Conservation (phyloP, 2,888 invertebrate species). For the Drosophila nigricruria region DNA sequence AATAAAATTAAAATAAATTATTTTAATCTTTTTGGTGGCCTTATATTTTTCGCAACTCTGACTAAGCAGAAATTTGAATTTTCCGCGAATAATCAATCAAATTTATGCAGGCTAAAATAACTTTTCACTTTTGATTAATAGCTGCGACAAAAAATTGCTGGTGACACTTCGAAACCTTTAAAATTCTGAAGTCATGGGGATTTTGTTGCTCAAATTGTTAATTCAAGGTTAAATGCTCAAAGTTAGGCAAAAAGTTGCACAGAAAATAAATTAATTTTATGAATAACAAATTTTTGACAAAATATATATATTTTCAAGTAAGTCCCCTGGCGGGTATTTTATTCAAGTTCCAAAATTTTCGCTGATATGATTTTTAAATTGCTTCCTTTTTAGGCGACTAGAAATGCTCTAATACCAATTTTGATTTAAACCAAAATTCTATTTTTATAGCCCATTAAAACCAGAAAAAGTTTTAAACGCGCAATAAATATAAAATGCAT, state of each 20-base stretch:
- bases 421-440: not conserved
- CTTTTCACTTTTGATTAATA: slow-evolving; percentile 20
- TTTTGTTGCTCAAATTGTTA: not conserved
- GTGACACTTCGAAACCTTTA: not conserved
- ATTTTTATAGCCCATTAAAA: slow-evolving; percentile 12
- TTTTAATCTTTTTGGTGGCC: not conserved
- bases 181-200: not conserved
- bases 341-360: not conserved
- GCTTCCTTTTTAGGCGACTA: not conserved
- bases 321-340: not conserved
- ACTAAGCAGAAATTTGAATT: not conserved
- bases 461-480: slow-evolving; percentile 7
- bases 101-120: slow-evolving; percentile 1
- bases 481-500: slow-evolving; percentile 19
- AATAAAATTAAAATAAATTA: not conserved
- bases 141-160: not conserved
- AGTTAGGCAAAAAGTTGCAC: not conserved
- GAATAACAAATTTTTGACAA: not conserved
- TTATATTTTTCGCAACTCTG: not conserved
- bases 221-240: not conserved
- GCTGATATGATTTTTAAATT: not conserved
- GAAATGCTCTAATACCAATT: not conserved
- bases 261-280: not conserved
- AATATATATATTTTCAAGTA: not conserved
- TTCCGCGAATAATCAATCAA: slow-evolving; percentile 13